A percentile compares a stretch with the other conserved stretches of the same genome.
These are phyloP conservation scores for Orussus abietinus DNA, from an alignment of 1,140 invertebrate species.

Conservation along the genomic window DNA sequence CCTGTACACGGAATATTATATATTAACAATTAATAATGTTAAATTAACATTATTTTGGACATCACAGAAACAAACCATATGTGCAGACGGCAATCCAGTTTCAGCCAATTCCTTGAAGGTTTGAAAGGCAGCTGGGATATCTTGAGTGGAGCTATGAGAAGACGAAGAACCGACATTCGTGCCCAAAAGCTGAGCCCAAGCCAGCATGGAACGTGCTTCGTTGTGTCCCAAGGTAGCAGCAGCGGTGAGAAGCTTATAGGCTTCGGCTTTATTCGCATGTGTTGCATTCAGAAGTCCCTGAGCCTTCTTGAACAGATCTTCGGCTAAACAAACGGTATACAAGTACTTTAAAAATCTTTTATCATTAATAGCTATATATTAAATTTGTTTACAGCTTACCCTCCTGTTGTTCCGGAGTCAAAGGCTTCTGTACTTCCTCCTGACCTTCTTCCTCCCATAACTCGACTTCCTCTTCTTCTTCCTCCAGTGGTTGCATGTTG, in stretches of 20 bases:
- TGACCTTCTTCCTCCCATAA: slow-evolving; percentile 39
- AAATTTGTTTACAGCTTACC: slow-evolving; percentile 37
- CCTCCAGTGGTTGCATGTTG: slow-evolving; percentile 13
- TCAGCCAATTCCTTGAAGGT: slow-evolving; percentile 76
- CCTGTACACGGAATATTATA: slow-evolving; percentile 56
- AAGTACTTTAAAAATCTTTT: not conserved
- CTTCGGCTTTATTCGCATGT: slow-evolving; percentile 61
- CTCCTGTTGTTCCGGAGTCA: slow-evolving; percentile 60
- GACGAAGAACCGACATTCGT: slow-evolving; percentile 52
- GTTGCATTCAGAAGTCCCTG: slow-evolving; percentile 64
- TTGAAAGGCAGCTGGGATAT: slow-evolving; percentile 70
- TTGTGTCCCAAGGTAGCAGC: slow-evolving; percentile 77
- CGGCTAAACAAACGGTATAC: slow-evolving; percentile 50
- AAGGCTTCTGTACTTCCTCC: slow-evolving; percentile 51
- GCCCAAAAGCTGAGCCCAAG: slow-evolving; percentile 84
- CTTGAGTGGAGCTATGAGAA: slow-evolving; percentile 59
- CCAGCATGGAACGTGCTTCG: slow-evolving; percentile 76
- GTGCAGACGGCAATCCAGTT: slow-evolving; percentile 79
- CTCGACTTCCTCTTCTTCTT: slow-evolving; percentile 21
- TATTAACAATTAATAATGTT: slow-evolving; percentile 4
- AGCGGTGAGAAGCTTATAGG: slow-evolving; percentile 65
- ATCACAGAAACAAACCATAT: slow-evolving; percentile 65
- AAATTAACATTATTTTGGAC: slow-evolving; percentile 5
- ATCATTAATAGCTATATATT: slow-evolving; percentile 1
- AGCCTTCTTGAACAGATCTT: slow-evolving; percentile 65